Conservation (phyloP, 2,888 invertebrate genomes). For the Pseudoips prasinana region DNA sequence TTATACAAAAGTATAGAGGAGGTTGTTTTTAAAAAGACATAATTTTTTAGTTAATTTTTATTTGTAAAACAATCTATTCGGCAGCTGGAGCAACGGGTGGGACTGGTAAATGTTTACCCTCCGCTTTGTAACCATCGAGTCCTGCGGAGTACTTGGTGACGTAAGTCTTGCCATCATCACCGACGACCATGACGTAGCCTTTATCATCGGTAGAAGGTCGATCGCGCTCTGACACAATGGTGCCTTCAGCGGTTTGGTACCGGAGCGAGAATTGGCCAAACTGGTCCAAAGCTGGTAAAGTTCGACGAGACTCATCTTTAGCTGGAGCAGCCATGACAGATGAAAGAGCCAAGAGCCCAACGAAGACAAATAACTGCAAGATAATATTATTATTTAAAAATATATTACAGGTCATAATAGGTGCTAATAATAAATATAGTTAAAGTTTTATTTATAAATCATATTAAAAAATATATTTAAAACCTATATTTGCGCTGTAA, state of each 20-base stretch:
- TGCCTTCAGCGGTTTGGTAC: slow-evolving; percentile 59
- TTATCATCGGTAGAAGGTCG: slow-evolving; percentile 44
- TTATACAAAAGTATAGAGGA: too few species aligned
- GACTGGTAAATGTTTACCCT: slow-evolving; percentile 37
- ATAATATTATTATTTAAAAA: not conserved
- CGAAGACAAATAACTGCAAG: slow-evolving; percentile 3
- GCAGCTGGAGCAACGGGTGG: not conserved
- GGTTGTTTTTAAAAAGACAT: too few species aligned
- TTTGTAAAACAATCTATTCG: too few species aligned
- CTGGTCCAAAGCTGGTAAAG: slow-evolving; percentile 45
- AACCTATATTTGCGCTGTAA: too few species aligned
- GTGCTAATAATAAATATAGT: too few species aligned
- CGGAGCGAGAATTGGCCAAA: slow-evolving; percentile 51
- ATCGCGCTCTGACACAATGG: slow-evolving; percentile 49
- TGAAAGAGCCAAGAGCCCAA: slow-evolving; percentile 1
- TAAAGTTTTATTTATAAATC: too few species aligned
- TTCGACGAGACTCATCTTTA: slow-evolving; percentile 15
- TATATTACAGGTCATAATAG: too few species aligned
- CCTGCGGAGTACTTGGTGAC: slow-evolving; percentile 55
- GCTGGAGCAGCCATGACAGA: slow-evolving; percentile 3
- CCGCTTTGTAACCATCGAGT: slow-evolving; percentile 45
- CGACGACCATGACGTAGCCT: slow-evolving; percentile 49
- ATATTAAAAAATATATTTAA: too few species aligned
- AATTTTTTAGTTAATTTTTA: too few species aligned
- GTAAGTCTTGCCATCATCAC: slow-evolving; percentile 56